Evolutionary conservation across 2,113 vertebrate genomes (phyloP).

Genomic region (Prunella himalayana): DNA sequence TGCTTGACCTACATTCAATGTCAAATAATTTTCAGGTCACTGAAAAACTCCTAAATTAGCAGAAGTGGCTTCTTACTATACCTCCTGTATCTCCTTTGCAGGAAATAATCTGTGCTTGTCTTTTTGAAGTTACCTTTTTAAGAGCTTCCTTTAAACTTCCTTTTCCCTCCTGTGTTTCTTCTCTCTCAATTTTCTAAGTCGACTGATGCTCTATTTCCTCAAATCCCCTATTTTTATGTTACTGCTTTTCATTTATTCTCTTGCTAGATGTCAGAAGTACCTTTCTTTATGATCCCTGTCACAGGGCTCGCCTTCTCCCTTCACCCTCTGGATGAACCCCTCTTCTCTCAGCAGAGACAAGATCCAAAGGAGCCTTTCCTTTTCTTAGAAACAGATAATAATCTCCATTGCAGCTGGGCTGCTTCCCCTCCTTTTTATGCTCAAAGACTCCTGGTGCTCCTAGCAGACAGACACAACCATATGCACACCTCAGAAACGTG

Average conservation of each 20-base stretch:
- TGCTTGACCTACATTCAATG: neutral
- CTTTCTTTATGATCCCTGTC: neutral
- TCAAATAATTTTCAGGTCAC: conserved; percentile 14
- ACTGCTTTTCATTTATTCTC: neutral
- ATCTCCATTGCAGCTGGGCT: neutral
- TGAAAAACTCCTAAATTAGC: neutral
- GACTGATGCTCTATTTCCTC: neutral
- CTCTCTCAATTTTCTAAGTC: neutral
- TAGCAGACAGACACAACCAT: neutral
- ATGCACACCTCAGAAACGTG: neutral
- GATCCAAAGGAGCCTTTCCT: neutral
- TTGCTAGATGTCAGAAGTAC: neutral
- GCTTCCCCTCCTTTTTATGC: neutral
- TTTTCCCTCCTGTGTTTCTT: neutral
- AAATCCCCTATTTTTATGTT: neutral
- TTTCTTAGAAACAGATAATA: neutral
- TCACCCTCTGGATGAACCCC: neutral
- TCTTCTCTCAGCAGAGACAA: neutral
- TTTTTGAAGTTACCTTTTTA: neutral
- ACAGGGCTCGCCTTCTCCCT: neutral
- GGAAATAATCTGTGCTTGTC: neutral
- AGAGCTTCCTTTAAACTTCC: neutral
- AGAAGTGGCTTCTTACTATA: neutral
- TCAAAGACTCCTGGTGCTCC: neutral
- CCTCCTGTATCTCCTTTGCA: neutral